phyloP scores from a whole-genome alignment of 2,113 vertebrate genomes.

The Paratilapia polleni region DNA sequence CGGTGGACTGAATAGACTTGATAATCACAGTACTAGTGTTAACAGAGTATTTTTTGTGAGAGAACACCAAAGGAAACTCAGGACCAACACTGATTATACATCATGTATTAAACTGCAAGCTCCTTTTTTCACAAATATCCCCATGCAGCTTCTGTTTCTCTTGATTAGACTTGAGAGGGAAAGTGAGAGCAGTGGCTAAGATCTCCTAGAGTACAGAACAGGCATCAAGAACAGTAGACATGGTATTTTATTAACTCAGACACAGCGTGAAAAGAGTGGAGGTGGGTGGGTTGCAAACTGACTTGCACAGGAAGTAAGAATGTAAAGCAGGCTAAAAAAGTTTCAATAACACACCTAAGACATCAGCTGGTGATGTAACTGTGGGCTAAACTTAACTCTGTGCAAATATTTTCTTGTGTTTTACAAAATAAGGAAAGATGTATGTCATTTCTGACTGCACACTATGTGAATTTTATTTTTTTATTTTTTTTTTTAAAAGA shows the following conservation, averaged over 20 bases:
- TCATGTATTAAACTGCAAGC: not conserved
- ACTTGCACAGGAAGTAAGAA: not conserved
- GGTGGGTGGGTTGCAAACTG: not conserved
- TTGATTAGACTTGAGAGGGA: not conserved
- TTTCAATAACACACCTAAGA: not conserved
- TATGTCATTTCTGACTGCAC: not conserved
- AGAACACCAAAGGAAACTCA: not conserved
- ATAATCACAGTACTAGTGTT: not conserved
- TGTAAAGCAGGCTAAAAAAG: no score
- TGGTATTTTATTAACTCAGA: not conserved
- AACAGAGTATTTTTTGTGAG: constrained; percentile 2
- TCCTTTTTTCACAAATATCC: not conserved
- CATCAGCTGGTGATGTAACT: not conserved
- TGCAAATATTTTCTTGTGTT: not conserved
- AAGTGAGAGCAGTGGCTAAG: not conserved
- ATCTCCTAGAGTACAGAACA: not conserved
- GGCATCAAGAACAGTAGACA: not conserved
- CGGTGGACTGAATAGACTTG: not conserved
- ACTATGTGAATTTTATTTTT: not conserved
- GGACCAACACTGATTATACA: not conserved
- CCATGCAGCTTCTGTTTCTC: not conserved
- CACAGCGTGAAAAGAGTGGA: not conserved
- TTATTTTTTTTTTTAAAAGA: no score
- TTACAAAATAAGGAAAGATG: not conserved
- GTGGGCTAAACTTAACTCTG: not conserved